Conservation (phyloP, 2,888 invertebrate species). For the Cenopis cana region DNA sequence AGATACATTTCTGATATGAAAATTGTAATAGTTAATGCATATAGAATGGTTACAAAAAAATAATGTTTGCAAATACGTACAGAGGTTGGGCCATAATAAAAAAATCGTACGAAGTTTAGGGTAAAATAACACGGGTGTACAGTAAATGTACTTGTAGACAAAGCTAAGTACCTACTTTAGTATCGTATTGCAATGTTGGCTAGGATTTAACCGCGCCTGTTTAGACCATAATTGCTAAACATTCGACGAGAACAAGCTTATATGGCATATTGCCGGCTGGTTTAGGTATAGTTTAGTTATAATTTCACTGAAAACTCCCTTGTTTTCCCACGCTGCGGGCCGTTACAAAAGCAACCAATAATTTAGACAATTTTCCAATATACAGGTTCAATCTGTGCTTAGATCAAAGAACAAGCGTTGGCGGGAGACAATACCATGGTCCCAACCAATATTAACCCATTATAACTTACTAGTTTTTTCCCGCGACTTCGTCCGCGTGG, state of each 20-base stretch:
- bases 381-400: slow-evolving; percentile 60
- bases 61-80: too few relatives aligned
- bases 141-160: neutral
- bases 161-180: neutral
- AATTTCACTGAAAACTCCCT: slow-evolving; percentile 69
- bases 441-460: slow-evolving; percentile 2
- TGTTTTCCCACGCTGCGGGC: slow-evolving; percentile 79
- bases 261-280: slow-evolving; percentile 21
- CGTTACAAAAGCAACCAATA: slow-evolving; percentile 75
- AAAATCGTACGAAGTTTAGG: too few relatives aligned
- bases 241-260: slow-evolving; percentile 31
- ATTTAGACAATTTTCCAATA: slow-evolving; percentile 85
- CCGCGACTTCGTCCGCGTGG: too few relatives aligned
- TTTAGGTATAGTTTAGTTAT: slow-evolving; percentile 56
- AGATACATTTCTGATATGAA: too few relatives aligned
- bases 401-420: slow-evolving; percentile 47
- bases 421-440: slow-evolving; percentile 18
- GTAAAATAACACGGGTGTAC: too few relatives aligned
- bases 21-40: too few relatives aligned
- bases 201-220: slow-evolving; percentile 20
- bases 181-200: slow-evolving; percentile 11
- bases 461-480: too few relatives aligned
- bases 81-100: too few relatives aligned
- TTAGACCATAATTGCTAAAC: slow-evolving; percentile 28
- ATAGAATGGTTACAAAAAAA: too few relatives aligned